Evolutionary conservation across 2,888 invertebrate genomes (phyloP).

Genomic region (Barypeithes pellucidus): DNA sequence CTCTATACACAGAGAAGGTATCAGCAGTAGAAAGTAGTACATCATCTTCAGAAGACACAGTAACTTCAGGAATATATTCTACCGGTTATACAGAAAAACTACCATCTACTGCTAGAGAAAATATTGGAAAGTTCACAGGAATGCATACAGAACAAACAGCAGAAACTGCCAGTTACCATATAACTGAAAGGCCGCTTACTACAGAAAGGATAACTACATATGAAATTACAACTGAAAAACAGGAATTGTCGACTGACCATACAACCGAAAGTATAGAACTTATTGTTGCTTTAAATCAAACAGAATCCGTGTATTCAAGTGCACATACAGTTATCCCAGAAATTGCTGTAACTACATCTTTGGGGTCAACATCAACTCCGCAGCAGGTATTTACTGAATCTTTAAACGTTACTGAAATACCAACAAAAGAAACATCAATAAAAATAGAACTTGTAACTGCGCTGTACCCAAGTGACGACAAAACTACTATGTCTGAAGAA

Average conservation of each 20-base stretch:
- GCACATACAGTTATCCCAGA: neutral
- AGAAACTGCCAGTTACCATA: slow-evolving; percentile 34
- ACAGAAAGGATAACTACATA: slow-evolving; percentile 10
- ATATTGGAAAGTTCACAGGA: slow-evolving; percentile 12
- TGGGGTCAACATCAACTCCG: neutral
- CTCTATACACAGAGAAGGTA: neutral
- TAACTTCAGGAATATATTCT: neutral
- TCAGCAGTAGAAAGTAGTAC: neutral
- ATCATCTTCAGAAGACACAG: neutral
- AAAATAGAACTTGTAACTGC: neutral
- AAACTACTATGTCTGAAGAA: neutral
- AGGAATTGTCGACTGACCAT: neutral
- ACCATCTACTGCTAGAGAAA: slow-evolving; percentile 26
- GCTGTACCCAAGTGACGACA: neutral
- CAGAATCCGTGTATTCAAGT: neutral
- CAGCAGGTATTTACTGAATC: neutral
- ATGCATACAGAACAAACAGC: slow-evolving; percentile 41
- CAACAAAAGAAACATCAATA: neutral
- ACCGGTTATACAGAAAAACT: slow-evolving; percentile 8
- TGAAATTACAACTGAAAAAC: neutral
- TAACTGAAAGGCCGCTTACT: slow-evolving; percentile 28
- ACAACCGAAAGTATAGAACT: neutral
- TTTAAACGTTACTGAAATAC: neutral
- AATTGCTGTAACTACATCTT: neutral
- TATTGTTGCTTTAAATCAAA: neutral